Evolutionary conservation across 2,113 vertebrate species (phyloP).

Genomic region (Entosphenus tridentatus): DNA sequence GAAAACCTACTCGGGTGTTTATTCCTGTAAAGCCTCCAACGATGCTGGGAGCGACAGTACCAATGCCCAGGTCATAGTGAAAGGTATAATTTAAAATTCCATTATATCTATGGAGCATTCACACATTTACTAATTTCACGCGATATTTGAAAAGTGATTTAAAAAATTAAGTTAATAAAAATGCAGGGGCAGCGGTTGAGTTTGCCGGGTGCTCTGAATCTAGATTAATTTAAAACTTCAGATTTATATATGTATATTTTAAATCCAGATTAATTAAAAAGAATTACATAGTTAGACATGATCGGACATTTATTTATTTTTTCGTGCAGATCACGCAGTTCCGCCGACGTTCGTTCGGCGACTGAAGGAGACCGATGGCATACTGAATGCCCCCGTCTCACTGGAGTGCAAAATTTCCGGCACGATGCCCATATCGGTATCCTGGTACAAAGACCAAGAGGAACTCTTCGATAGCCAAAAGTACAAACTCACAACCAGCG

Average conservation of each 20-base stretch:
- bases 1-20: conserved; percentile 53
- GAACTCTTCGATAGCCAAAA: conserved; percentile 57
- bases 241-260: no score
- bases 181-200: no score
- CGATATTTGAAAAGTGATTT: conserved; percentile 16
- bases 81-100: conserved; percentile 40
- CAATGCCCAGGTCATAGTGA: conserved; percentile 48
- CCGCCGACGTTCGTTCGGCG: conserved; percentile 68
- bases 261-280: no score
- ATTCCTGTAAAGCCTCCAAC: conserved; percentile 67
- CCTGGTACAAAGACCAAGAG: conserved; percentile 60
- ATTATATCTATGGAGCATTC: conserved; percentile 10
- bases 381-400: conserved; percentile 34
- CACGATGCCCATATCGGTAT: conserved; percentile 53
- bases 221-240: no score
- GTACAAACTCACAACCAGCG: conserved; percentile 45
- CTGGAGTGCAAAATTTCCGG: conserved; percentile 81
- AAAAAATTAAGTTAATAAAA: no score
- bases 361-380: conserved; percentile 40
- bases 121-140: conserved; percentile 40
- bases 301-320: conserved; percentile 14
- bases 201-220: no score
- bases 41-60: conserved; percentile 64
- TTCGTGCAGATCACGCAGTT: conserved; percentile 49
- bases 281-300: background rate